These are phyloP conservation scores for Lasioglossum calceatum DNA, from an alignment of 2,888 invertebrate genomes.

Conservation along the genomic window DNA sequence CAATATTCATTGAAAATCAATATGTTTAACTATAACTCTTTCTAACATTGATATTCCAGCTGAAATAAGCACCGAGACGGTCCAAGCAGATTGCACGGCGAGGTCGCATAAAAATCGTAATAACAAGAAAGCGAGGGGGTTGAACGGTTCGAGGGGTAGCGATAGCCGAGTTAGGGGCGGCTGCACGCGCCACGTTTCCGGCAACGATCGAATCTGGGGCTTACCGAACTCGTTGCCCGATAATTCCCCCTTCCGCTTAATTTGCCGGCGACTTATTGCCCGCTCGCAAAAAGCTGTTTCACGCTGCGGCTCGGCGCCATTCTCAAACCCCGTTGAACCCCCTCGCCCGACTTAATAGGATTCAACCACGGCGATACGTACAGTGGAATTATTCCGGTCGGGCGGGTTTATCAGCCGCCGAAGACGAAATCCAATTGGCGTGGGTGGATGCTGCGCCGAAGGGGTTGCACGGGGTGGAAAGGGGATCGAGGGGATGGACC, in stretches of 20 bases:
- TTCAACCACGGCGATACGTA: constrained; percentile 63
- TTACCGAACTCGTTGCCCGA: constrained; percentile 60
- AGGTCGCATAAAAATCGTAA: background rate
- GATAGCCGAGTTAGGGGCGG: background rate
- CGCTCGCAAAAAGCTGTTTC: constrained; percentile 59
- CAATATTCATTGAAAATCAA: background rate
- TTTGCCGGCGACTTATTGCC: constrained; percentile 63
- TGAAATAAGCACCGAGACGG: background rate
- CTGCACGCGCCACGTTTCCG: background rate
- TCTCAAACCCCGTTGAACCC: background rate
- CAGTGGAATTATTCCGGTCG: constrained; percentile 55
- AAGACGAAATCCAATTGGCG: constrained; percentile 54
- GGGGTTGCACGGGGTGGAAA: background rate
- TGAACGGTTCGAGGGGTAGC: background rate
- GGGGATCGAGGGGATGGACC: background rate
- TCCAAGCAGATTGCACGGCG: background rate
- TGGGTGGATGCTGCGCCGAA: background rate
- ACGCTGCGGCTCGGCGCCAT: background rate
- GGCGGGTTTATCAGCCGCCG: constrained; percentile 56
- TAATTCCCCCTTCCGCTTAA: constrained; percentile 65
- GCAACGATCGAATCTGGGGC: constrained; percentile 57
- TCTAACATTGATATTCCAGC: too few species aligned
- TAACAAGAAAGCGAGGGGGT: background rate
- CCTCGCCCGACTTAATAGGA: constrained; percentile 48
- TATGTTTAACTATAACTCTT: background rate